Percentiles rank a stretch among this genome's conserved stretches.
Conservation (phyloP, 2,797 vertebrate species). For the Pygocentrus nattereri region DNA sequence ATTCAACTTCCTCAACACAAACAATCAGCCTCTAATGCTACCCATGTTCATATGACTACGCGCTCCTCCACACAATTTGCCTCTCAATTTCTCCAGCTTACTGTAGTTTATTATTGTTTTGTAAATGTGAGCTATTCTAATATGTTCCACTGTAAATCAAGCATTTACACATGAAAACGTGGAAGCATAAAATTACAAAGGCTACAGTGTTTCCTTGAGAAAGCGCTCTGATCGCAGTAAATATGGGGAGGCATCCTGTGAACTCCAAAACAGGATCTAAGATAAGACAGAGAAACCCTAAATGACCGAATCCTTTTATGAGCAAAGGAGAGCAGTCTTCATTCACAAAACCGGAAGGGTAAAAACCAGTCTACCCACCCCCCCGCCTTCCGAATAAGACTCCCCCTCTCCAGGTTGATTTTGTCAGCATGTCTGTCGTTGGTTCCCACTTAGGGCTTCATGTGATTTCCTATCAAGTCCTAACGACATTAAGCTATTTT, state of each 20-base stretch:
- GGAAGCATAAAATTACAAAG: conserved; percentile 39
- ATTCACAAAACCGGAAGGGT: conserved; percentile 62
- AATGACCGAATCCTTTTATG: conserved; percentile 57
- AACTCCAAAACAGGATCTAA: conserved; percentile 57
- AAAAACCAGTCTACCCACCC: conserved; percentile 57
- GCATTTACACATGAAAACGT: conserved; percentile 25
- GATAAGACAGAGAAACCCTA: conserved; percentile 57
- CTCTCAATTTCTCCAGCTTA: conserved; percentile 17
- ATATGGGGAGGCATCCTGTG: conserved; percentile 40
- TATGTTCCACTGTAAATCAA: conserved; percentile 23
- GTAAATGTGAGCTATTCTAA: conserved; percentile 3
- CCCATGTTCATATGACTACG: conserved; percentile 8
- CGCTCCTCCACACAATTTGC: neutral
- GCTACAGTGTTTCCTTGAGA: conserved; percentile 37
- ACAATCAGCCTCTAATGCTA: conserved; percentile 20
- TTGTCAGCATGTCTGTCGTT: conserved; percentile 63
- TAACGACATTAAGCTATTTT: conserved; percentile 64
- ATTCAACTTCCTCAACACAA: conserved; percentile 27
- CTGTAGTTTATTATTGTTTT: conserved; percentile 21
- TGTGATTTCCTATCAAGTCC: conserved; percentile 65
- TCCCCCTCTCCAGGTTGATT: conserved; percentile 57
- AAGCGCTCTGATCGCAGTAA: conserved; percentile 17
- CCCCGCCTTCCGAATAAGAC: conserved; percentile 36
- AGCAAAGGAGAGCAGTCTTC: conserved; percentile 49
- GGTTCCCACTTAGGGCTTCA: conserved; percentile 63